Evolutionary conservation across 1,140 invertebrate species (phyloP).

Genomic region (Dolichoris vasculosae): DNA sequence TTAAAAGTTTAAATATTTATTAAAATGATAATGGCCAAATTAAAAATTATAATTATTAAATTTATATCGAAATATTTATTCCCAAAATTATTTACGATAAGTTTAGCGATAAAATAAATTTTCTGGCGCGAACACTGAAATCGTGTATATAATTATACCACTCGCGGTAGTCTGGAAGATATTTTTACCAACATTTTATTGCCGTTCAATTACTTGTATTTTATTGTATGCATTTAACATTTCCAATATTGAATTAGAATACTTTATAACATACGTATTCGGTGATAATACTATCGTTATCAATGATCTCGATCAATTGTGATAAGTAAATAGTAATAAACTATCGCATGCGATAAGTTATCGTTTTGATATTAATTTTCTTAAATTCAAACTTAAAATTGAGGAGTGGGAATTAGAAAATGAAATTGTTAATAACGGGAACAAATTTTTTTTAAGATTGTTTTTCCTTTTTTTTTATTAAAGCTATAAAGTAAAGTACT

Average conservation of each 20-base stretch:
- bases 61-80: neutral
- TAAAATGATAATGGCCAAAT: too few species aligned
- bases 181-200: too few species aligned
- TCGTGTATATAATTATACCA: neutral
- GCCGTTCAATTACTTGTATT: neutral
- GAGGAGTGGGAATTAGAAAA: neutral
- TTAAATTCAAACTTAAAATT: conserved; percentile 10
- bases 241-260: neutral
- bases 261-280: neutral
- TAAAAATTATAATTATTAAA: too few species aligned
- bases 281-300: neutral
- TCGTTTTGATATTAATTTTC: conserved; percentile 1
- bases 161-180: neutral
- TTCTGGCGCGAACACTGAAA: neutral
- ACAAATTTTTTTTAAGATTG: neutral
- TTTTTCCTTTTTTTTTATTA: conserved; percentile 34
- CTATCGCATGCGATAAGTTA: neutral
- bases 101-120: neutral
- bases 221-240: neutral
- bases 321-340: neutral
- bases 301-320: neutral
- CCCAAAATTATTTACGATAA: neutral
- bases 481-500: conserved; percentile 43
- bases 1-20: too few species aligned
- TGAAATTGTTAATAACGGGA: neutral